A percentile compares a stretch with the other conserved stretches of the same genome.
These are phyloP conservation scores for Parazoanthus swiftii DNA, from an alignment of 92 coral and sea anemone species.

Conservation along the genomic window DNA sequence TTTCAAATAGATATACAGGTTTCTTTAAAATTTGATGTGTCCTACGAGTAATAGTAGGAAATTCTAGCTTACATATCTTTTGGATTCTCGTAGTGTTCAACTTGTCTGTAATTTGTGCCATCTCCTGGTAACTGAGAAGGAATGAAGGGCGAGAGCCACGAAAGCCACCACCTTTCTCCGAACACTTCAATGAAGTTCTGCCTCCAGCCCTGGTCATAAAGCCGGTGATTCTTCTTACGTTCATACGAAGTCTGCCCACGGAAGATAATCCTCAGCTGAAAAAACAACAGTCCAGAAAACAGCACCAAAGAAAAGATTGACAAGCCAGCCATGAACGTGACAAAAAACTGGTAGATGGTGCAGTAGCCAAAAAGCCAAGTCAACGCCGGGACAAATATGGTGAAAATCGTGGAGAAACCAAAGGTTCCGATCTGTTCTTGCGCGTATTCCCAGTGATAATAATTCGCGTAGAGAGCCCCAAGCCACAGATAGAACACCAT, in stretches of 20 bases:
- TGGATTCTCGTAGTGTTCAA: conserved; percentile 21
- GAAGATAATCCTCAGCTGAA: conserved; percentile 71
- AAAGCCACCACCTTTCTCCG: conserved; percentile 83
- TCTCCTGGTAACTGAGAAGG: conserved; percentile 83
- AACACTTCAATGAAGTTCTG: conserved; percentile 79
- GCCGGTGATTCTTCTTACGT: conserved; percentile 73
- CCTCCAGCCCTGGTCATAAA: conserved; percentile 76
- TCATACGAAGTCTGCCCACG: conserved; percentile 95
- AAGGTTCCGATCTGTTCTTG: conserved; percentile 73
- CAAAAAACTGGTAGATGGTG: conserved; percentile 76
- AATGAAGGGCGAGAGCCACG: conserved; percentile 90
- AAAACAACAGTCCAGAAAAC: conserved; percentile 77
- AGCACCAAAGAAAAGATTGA: conserved; percentile 78
- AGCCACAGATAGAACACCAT: conserved; percentile 88
- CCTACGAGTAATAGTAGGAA: not conserved
- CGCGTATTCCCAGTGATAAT: conserved; percentile 86
- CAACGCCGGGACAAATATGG: conserved; percentile 84
- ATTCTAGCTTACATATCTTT: conserved; percentile 52
- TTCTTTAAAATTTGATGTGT: not conserved
- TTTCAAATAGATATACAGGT: not conserved
- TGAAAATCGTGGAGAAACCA: conserved; percentile 75
- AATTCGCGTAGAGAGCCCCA: conserved; percentile 91
- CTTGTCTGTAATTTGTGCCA: conserved; percentile 77
- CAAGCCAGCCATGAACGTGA: conserved; percentile 81
- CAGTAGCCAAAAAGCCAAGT: conserved; percentile 81